phyloP scores from a whole-genome alignment of 2,888 invertebrate species.

The Colostygia pectinataria region DNA sequence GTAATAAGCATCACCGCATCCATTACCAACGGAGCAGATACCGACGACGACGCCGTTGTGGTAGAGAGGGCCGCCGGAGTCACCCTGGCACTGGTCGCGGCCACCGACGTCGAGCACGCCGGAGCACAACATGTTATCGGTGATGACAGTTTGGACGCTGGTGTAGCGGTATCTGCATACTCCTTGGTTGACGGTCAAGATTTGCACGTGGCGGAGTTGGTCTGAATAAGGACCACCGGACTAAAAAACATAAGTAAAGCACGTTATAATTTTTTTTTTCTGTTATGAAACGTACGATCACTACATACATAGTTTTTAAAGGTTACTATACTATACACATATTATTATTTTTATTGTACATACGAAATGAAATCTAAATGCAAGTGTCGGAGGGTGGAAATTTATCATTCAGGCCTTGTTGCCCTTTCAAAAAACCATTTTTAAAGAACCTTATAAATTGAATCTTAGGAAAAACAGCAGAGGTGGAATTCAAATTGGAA shows the following conservation, averaged over 20 bases:
- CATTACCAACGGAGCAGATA: constrained; percentile 42
- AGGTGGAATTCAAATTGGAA: too few species aligned
- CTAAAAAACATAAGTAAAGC: constrained; percentile 23
- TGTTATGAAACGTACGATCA: too few species aligned
- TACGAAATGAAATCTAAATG: too few species aligned
- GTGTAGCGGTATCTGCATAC: constrained; percentile 35
- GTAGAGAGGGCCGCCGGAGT: constrained; percentile 48
- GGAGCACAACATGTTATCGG: constrained; percentile 46
- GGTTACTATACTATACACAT: too few species aligned
- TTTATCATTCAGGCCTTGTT: too few species aligned
- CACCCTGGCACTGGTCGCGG: constrained; percentile 47
- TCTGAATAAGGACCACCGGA: constrained; percentile 34
- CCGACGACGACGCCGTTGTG: constrained; percentile 45
- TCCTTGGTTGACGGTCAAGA: constrained; percentile 45
- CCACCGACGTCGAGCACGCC: constrained; percentile 45
- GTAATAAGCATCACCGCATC: constrained; percentile 38
- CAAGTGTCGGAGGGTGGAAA: too few species aligned
- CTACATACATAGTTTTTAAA: too few species aligned
- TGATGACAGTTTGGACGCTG: constrained; percentile 25
- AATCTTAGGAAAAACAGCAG: too few species aligned
- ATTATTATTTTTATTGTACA: too few species aligned
- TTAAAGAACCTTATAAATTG: too few species aligned
- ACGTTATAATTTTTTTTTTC: neutral
- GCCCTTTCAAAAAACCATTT: too few species aligned
- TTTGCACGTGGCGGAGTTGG: constrained; percentile 46